These are phyloP conservation scores for Sebastes trivittatus DNA, from an alignment of 2,797 vertebrate species.

Conservation along the genomic window DNA sequence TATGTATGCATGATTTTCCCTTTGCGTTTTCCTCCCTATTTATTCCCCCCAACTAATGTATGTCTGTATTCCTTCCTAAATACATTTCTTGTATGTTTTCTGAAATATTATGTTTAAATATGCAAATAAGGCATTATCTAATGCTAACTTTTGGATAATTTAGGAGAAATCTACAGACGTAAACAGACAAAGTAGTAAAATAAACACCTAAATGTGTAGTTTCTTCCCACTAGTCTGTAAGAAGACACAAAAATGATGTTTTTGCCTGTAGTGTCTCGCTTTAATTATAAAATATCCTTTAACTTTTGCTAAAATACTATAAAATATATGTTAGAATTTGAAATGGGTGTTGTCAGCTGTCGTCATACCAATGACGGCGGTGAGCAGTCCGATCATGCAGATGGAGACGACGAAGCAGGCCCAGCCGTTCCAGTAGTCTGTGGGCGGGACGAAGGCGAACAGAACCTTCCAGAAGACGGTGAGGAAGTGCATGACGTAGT, in stretches of 20 bases:
- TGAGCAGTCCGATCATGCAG: constrained; percentile 95
- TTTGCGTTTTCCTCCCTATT: no score
- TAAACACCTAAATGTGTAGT: neutral
- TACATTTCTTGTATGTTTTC: no score
- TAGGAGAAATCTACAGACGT: neutral
- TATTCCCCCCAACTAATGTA: no score
- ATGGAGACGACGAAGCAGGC: constrained; percentile 98
- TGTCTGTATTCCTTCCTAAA: no score
- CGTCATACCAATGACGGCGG: constrained; percentile 89
- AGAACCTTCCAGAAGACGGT: constrained; percentile 99
- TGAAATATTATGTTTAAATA: neutral
- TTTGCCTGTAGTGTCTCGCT: neutral
- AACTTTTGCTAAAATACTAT: neutral
- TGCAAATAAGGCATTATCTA: neutral
- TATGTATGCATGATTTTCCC: no score
- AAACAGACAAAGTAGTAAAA: neutral
- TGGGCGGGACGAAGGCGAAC: constrained; percentile 97
- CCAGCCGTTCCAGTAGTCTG: constrained; percentile 99
- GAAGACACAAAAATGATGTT: neutral
- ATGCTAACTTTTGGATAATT: neutral
- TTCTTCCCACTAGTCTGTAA: neutral
- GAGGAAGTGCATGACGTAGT: constrained; percentile 99
- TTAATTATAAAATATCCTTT: neutral
- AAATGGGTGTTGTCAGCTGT: neutral
- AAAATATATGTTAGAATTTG: neutral